phyloP scores from a whole-genome alignment of 2,113 vertebrate genomes.

The Australoheros scitulus region DNA sequence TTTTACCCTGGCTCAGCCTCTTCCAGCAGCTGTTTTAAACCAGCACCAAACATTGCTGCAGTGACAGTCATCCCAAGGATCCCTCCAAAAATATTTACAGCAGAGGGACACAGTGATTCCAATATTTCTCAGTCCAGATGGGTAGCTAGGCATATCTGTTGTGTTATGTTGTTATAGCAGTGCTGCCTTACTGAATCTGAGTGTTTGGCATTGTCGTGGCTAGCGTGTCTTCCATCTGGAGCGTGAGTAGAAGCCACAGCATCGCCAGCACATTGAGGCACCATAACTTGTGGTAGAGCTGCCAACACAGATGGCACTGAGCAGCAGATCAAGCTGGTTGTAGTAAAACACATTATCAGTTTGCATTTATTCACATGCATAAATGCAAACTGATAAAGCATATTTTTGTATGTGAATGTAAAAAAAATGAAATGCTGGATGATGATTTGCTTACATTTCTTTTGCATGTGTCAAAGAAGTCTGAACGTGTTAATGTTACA shows the following conservation, averaged over 20 bases:
- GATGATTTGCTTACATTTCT: no score
- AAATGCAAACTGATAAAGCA: no score
- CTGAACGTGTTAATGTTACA: neutral
- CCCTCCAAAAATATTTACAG: slow-evolving; percentile 49
- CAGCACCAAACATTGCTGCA: slow-evolving; percentile 35
- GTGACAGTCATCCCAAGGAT: slow-evolving; percentile 46
- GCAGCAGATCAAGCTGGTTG: neutral
- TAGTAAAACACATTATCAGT: slow-evolving; percentile 15
- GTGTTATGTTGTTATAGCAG: slow-evolving; percentile 21
- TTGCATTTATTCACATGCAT: neutral
- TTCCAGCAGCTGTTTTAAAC: slow-evolving; percentile 63
- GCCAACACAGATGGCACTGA: slow-evolving; percentile 63
- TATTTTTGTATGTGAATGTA: no score
- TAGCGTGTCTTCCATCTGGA: slow-evolving; percentile 58
- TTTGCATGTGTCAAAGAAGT: no score
- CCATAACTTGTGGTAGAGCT: slow-evolving; percentile 2
- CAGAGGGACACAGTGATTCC: neutral
- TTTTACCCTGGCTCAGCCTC: slow-evolving; percentile 40
- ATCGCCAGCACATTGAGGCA: slow-evolving; percentile 49
- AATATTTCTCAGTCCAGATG: neutral
- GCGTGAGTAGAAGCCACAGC: slow-evolving; percentile 29
- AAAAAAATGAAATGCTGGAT: neutral
- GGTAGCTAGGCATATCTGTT: neutral
- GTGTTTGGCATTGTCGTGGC: slow-evolving; percentile 38
- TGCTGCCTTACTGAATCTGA: slow-evolving; percentile 4